Conservation (phyloP, 1,140 invertebrate genomes). For the Drosophila littoralis region DNA sequence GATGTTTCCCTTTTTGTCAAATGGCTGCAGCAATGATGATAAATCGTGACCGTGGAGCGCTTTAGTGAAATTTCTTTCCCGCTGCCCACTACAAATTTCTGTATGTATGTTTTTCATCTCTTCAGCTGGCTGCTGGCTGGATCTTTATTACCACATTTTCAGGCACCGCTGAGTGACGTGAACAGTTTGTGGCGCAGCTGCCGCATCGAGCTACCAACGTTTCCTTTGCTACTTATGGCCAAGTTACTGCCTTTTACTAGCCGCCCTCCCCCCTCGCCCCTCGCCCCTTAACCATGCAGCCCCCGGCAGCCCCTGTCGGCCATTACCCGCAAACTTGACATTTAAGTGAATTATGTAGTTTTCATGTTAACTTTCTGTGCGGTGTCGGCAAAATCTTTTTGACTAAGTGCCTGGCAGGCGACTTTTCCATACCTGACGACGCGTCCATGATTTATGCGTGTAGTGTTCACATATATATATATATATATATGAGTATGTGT, state of each 20-base stretch:
- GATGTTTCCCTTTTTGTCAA: slow-evolving; percentile 76
- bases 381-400: slow-evolving; percentile 44
- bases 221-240: slow-evolving; percentile 40
- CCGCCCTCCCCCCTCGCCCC: slow-evolving; percentile 1
- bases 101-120: slow-evolving; percentile 18
- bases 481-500: neutral
- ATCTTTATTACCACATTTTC: slow-evolving; percentile 53
- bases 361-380: slow-evolving; percentile 61
- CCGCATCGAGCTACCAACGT: slow-evolving; percentile 25
- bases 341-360: slow-evolving; percentile 78
- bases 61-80: slow-evolving; percentile 64
- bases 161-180: slow-evolving; percentile 61
- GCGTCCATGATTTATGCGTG: slow-evolving; percentile 53
- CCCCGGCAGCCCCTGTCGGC: neutral
- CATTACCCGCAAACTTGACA: slow-evolving; percentile 54
- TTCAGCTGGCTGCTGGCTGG: slow-evolving; percentile 24
- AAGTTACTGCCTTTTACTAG: slow-evolving; percentile 50
- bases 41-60: slow-evolving; percentile 71
- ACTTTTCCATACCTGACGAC: slow-evolving; percentile 43
- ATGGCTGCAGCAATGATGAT: slow-evolving; percentile 66
- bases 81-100: slow-evolving; percentile 32
- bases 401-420: slow-evolving; percentile 51
- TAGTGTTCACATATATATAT: neutral
- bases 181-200: slow-evolving; percentile 54
- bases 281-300: neutral